A percentile compares a stretch with the other conserved stretches of the same genome.
Evolutionary conservation across 2,888 invertebrate genomes (phyloP).

Genomic region (Tinea pellionella): DNA sequence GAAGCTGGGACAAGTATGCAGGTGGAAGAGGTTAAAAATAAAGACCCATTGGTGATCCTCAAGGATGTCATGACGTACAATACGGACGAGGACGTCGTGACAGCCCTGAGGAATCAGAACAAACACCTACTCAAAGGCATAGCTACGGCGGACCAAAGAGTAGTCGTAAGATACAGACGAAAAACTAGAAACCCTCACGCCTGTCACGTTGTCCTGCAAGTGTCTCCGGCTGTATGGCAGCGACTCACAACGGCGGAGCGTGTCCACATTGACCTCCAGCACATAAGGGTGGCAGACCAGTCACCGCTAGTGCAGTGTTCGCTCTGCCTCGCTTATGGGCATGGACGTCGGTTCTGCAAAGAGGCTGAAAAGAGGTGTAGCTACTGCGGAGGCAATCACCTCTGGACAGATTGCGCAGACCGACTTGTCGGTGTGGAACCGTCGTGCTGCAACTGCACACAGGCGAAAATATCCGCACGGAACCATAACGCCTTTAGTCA

Average conservation of each 20-base stretch:
- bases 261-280: background rate
- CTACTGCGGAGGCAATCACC: background rate
- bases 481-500: background rate
- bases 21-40: background rate
- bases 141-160: background rate
- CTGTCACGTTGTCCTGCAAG: background rate
- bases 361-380: background rate
- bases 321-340: background rate
- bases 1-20: background rate
- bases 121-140: background rate
- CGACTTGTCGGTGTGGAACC: background rate
- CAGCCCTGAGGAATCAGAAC: background rate
- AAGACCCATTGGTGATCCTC: background rate
- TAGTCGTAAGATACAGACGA: background rate
- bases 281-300: background rate
- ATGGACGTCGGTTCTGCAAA: background rate
- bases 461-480: background rate
- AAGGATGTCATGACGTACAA: background rate
- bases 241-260: background rate
- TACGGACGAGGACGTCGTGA: background rate
- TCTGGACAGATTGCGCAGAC: background rate
- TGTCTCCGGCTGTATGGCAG: background rate
- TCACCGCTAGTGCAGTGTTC: background rate
- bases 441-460: background rate
- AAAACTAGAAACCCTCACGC: background rate